A percentile compares a stretch with the other conserved stretches of the same genome.
Evolutionary conservation across 2,797 vertebrate genomes (phyloP).

Genomic region (Channa striata): DNA sequence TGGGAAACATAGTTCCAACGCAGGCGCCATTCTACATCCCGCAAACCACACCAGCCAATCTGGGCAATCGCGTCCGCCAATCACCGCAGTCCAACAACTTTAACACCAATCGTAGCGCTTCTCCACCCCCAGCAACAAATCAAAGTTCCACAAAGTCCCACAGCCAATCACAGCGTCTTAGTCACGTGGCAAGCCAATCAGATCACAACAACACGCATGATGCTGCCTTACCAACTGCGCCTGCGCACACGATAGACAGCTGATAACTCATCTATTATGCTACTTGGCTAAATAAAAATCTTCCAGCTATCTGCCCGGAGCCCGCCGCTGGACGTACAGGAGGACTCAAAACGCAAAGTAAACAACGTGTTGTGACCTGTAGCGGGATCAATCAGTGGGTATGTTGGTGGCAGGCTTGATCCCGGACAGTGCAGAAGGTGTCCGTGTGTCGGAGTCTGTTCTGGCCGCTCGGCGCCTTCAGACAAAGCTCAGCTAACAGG

Average conservation of each 20-base stretch:
- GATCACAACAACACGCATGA: slow-evolving; percentile 85
- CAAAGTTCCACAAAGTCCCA: slow-evolving; percentile 13
- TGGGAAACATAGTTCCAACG: slow-evolving; percentile 48
- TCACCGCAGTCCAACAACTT: slow-evolving; percentile 31
- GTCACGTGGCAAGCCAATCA: slow-evolving; percentile 49
- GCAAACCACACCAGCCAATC: slow-evolving; percentile 34
- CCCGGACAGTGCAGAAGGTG: slow-evolving; percentile 8
- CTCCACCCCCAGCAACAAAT: slow-evolving; percentile 45
- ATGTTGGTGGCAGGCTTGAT: not conserved
- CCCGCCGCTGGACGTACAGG: slow-evolving; percentile 82
- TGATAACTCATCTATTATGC: slow-evolving; percentile 94
- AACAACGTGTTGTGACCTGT: slow-evolving; percentile 56
- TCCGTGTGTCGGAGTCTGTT: slow-evolving; percentile 62
- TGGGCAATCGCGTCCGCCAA: slow-evolving; percentile 48
- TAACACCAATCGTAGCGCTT: slow-evolving; percentile 55
- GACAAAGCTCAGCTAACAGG: slow-evolving; percentile 89
- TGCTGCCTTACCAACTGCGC: slow-evolving; percentile 81
- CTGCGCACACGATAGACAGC: slow-evolving; percentile 83
- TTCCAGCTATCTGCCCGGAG: slow-evolving; percentile 86
- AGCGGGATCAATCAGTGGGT: slow-evolving; percentile 11
- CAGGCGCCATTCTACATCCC: slow-evolving; percentile 10
- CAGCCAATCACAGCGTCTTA: slow-evolving; percentile 64
- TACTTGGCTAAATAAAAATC: slow-evolving; percentile 93
- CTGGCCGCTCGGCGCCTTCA: slow-evolving; percentile 88
- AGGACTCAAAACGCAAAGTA: slow-evolving; percentile 79